These are phyloP conservation scores for Dichetophora obliterata DNA, from an alignment of 2,888 invertebrate species.

Conservation along the genomic window DNA sequence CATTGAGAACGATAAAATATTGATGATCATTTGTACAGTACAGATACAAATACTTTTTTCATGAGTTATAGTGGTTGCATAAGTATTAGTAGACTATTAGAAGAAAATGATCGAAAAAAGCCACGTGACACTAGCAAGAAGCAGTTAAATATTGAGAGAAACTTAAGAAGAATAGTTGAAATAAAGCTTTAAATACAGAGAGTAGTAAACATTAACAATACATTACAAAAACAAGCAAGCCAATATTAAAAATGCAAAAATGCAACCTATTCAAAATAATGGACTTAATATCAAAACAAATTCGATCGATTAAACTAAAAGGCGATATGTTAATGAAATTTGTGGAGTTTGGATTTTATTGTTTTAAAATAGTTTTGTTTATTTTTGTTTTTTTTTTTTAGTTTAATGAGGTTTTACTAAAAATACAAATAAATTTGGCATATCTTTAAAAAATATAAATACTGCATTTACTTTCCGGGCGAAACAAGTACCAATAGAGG, in stretches of 20 bases:
- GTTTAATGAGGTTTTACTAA: conserved; percentile 6
- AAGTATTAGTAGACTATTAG: conserved; percentile 30
- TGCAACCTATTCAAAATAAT: conserved; percentile 16
- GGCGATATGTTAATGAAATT: not conserved
- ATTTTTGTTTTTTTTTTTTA: not conserved
- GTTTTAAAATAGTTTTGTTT: too few relatives aligned
- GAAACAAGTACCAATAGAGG: conserved; percentile 70
- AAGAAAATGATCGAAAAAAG: conserved; percentile 46
- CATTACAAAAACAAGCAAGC: not conserved
- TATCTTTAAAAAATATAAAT: conserved; percentile 15
- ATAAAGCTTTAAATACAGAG: not conserved
- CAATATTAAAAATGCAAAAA: not conserved
- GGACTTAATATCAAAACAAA: not conserved
- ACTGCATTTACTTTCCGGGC: conserved; percentile 65
- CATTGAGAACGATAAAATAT: conserved; percentile 5
- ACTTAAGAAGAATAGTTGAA: not conserved
- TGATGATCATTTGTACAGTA: conserved; percentile 17
- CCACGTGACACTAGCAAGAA: conserved; percentile 22
- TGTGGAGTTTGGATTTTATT: not conserved
- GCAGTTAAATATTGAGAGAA: not conserved
- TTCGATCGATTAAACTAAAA: not conserved
- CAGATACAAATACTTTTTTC: conserved; percentile 11
- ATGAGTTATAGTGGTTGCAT: not conserved
- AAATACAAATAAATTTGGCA: conserved; percentile 9
- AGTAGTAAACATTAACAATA: not conserved